Base-by-base conservation (phyloP, 92 coral and sea anemone species). In the Porites divaricata region DNA sequence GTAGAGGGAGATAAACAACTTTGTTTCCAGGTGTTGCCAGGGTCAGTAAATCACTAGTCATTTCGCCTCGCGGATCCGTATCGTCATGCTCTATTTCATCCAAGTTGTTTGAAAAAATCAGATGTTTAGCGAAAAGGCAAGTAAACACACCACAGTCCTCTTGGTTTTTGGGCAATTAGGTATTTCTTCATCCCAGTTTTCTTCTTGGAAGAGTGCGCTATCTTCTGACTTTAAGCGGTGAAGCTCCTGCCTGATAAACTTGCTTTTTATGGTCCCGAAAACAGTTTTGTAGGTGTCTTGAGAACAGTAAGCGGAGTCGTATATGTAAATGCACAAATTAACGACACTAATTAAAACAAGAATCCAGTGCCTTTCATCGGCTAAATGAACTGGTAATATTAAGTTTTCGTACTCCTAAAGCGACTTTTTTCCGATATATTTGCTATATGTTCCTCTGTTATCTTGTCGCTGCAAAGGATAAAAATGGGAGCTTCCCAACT, bases 81-180 rank as follows among this genome's bases (percentile, higher is more conserved):
- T 75, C 67, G 26, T 80, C 62, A 13, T 48, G n/a, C 54, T 48
- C 49, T 15, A 49, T 4, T 15, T 59, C 57, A 56, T 66, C 48
- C 45, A 6, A 41, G 67, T 75, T 58, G 11, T 22, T 25, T 8
- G 25, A 11, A 14, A 21, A 53, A 13, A 81, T 70, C 28, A 71
- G 72, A 6, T 71, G 66, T 20, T 81, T 81, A n/a, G 86, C 78
- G 17, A 71, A 28, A 17, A 81, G 21, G 45, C 72, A 71, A 17
- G 70, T 81, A 22, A 71, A 58, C 25, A 81, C 77, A 20, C 86
- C 86, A 81, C 86, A 81, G 58, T 81, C 78, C 6, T 52, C 41
- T 48, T 41, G 15, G 69, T 82, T 82, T 17, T 81, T 24, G 86
- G 86, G 22, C 86, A 71, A 8, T 58, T 50, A 19, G 72, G 70